These are phyloP conservation scores for Latrodectus geometricus DNA, from an alignment of 1,140 invertebrate genomes.

Conservation along the genomic window DNA sequence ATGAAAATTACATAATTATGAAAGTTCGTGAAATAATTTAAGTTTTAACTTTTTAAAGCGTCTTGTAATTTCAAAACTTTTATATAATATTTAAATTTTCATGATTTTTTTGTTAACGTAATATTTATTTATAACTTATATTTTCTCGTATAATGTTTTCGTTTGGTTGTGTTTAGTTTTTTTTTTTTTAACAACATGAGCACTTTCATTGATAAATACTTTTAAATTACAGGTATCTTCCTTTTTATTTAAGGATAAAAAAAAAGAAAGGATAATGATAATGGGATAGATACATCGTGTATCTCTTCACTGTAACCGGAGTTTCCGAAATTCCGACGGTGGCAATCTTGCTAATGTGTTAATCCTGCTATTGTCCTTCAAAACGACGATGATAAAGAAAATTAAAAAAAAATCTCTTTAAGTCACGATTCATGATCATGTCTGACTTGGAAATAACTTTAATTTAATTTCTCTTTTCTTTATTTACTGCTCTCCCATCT, in stretches of 20 bases:
- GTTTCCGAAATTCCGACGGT: conserved; percentile 12
- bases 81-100: too few relatives aligned
- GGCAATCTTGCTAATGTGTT: conserved; percentile 46
- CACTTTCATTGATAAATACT: conserved; percentile 20
- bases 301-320: not conserved
- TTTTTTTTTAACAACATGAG: not conserved
- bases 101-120: too few relatives aligned
- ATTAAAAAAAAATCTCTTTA: not conserved
- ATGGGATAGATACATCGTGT: conserved; percentile 8
- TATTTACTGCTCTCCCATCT: not conserved
- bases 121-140: too few relatives aligned
- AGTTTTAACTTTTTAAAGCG: too few relatives aligned
- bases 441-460: too few relatives aligned
- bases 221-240: conserved; percentile 31
- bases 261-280: not conserved
- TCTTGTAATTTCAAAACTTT: too few relatives aligned
- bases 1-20: too few relatives aligned
- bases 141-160: too few relatives aligned
- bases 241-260: too few relatives aligned
- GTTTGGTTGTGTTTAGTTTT: not conserved
- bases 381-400: not conserved
- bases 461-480: conserved; percentile 8
- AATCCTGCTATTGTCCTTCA: conserved; percentile 45
- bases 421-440: conserved; percentile 6
- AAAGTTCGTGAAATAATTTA: too few relatives aligned